Percentiles rank a stretch among this genome's conserved stretches.
Evolutionary conservation across 2,888 invertebrate species (phyloP).

Genomic region (Chesias legatella): DNA sequence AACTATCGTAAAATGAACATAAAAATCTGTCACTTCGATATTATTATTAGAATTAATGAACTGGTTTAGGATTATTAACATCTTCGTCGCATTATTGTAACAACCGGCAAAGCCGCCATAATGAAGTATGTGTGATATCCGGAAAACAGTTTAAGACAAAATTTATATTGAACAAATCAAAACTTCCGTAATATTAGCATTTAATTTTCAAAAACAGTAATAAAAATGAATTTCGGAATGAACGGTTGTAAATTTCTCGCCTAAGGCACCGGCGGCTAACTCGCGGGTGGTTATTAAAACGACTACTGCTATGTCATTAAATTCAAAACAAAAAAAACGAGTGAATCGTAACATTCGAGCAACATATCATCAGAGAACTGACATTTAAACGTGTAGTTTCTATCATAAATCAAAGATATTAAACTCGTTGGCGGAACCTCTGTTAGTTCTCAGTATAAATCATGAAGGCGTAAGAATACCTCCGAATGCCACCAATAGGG

Average conservation of each 20-base stretch:
- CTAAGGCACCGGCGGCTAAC: conserved; percentile 53
- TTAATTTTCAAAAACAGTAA: conserved; percentile 44
- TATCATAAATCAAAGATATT: conserved; percentile 81
- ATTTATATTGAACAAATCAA: conserved; percentile 23
- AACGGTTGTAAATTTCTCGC: conserved; percentile 64
- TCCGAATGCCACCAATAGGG: conserved; percentile 66
- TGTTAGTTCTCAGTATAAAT: conserved; percentile 79
- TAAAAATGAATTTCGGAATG: conserved; percentile 59
- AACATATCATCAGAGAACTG: conserved; percentile 75
- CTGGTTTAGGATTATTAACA: no score
- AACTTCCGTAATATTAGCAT: conserved; percentile 34
- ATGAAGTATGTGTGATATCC: conserved; percentile 8
- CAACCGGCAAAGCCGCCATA: not conserved
- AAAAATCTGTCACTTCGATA: no score
- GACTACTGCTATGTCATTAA: conserved; percentile 74
- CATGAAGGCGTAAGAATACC: conserved; percentile 69
- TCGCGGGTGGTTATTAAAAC: conserved; percentile 66
- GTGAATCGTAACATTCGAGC: conserved; percentile 70
- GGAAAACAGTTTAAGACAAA: conserved; percentile 10
- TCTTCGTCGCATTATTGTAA: not conserved
- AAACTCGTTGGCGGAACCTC: conserved; percentile 78
- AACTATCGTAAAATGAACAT: no score
- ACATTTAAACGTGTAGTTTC: conserved; percentile 76
- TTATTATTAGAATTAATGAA: no score
- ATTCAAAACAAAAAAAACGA: conserved; percentile 66